Base-by-base conservation (phyloP, 2,888 invertebrate species). In the Aquatica leii region DNA sequence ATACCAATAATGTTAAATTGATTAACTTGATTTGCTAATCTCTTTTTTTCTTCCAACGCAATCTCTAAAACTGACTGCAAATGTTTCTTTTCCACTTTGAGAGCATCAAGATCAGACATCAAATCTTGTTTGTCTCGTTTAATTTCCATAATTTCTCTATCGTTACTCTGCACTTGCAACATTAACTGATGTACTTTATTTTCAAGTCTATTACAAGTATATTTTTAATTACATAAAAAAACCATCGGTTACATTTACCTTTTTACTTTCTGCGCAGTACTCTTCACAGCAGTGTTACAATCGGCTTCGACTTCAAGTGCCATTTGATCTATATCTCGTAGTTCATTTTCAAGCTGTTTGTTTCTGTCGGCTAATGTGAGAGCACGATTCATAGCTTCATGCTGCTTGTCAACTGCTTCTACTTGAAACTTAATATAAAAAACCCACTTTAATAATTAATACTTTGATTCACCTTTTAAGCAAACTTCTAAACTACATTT, bases 331-430 rank as follows among this genome's bases (percentile, higher is more conserved):
- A 93, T 86, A 76, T 91, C 90, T 68, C 86, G 85, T 67, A 93
- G 76, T 78, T 92, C 90, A 62, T 88, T 87, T 78, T 92, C 88
- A 53, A 93, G 78, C 60, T 82, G 82, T 75, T 87, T 87, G 74
- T 92, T 93, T 71, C 88, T 86, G 69, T 91, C 90, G n/a, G 91
- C 91, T 55, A 92, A 83, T 73, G 84, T 84, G 43, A 93, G 81
- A 3, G 93, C 92, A 69, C 90, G 83, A 46, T 89, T 83, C 92
- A 93, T 93, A 2, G 93, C 93, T 77, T 93, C 92, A 78, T 93
- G 93, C 74, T 91, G 90, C 73, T 89, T 90, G 56, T 85, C 83
- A 62, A 90, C 77, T 15, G 87, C 83, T 69, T 84, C 87, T 81
- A 69, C 56, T 9, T 12, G 4, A 6, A 21, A 21, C 1, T 14